Base-by-base conservation (phyloP, 2,888 invertebrate species). In the Mechanitis mazaeus region DNA sequence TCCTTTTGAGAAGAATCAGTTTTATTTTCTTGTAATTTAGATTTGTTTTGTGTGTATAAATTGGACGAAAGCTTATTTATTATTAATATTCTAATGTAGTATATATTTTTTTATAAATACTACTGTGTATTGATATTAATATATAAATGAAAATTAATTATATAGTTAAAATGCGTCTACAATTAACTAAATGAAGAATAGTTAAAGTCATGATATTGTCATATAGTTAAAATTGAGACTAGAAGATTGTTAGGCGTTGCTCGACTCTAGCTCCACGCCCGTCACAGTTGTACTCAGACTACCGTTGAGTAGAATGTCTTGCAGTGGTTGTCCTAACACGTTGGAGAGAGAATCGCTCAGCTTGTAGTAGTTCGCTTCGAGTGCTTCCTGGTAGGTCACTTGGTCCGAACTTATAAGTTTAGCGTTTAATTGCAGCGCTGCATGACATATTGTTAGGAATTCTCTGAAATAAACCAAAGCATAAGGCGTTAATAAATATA, bases 341-440 rank as follows among this genome's bases (percentile, higher is more conserved):
- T 91, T 91, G 54, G 95, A 93, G 45, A 97, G 89, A 11, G 94
- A 94, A 61, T 93, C 92, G 73, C 96, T 96, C 58, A 98, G 91
- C 74, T 97, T 96, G 76, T 94, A 94, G 86, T 96, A 97, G 84
- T 97, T 97, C 54, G 94, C 92, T 71, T 95, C 94, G 45, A 98
- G 86, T 5, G 95, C 95, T 77, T 96, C 95, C 77, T 98, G 98
- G 80, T 98, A 98, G 71, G 97, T 95, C 58, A 94, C 93, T 82
- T 98, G 98, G 83, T 98, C 98, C 3, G 94, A 92, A 66, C 94
- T 93, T 73, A 98, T 96, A 68, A 98, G 92, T 72, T 95, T 95
- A 53, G 95, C 95, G 86, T 98, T 98, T 59, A 97, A 92, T 77
- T 96, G 95, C 50, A 98, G 86, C 0, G 97, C 98, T 4, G 95